Base-by-base conservation (phyloP, 2,888 invertebrate genomes). In the Dilophus febrilis region DNA sequence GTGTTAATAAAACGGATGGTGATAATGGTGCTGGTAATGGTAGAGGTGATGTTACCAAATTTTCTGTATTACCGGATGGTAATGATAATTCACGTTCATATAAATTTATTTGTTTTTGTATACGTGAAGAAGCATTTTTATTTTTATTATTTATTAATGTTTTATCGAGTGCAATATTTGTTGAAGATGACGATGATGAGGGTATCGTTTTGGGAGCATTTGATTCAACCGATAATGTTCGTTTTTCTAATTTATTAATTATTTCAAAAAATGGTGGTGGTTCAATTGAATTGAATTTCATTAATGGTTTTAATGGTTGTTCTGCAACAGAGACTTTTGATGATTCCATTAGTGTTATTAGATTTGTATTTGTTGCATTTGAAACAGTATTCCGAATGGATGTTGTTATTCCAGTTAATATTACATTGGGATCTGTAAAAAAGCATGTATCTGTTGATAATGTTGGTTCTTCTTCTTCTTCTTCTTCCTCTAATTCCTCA, bases 391-490 rank as follows among this genome's bases (percentile, higher is more conserved):
- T 17, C 18, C n/a, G 19, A 11, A 8, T 19, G 13, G 13, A 22
- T 5, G 29, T 6, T 19, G 16, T 12, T n/a, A n/a, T n/a, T n/a
- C n/a, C n/a, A n/a, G n/a, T n/a, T n/a, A n/a, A n/a, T n/a, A n/a
- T n/a, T 12, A 13, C 37, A 28, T 26, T 32, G 8, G 4, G 5
- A 13, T 27, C 43, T 47, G 56, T 44, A 60, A 61, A 36, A 6
- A 58, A 49, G 52, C 63, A 65, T 1, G 66, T 64, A 38, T 70
- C 72, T 14, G 59, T 61, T 31, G 72, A 71, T 12, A 72, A 51
- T 0, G 72, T 72, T 41, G 70, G 66, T 49, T 68, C 69, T 45
- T 72, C 72, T 42, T 72, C 72, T 48, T 63, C 62, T 8, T 70
- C 71, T 12, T 69, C 63, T 35, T 14, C 13, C 16, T 19, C 13